Evolutionary conservation across 2,797 vertebrate genomes (phyloP).

Genomic region (Hemitrygon akajei): DNA sequence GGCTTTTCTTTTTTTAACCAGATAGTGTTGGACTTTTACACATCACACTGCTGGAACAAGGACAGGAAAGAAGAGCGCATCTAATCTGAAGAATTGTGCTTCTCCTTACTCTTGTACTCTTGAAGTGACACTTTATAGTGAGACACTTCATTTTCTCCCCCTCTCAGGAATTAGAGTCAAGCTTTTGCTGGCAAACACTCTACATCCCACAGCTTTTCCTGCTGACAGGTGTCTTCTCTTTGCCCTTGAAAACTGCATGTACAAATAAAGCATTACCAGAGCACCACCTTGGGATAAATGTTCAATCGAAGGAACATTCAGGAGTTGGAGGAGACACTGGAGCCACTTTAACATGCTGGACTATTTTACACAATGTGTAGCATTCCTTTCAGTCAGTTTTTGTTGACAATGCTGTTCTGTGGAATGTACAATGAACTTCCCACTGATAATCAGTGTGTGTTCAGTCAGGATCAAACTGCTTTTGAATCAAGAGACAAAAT

Average conservation of each 20-base stretch:
- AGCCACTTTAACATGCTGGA: background rate
- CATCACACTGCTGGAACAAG: background rate
- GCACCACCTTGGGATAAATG: background rate
- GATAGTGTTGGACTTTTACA: background rate
- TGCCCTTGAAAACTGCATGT: background rate
- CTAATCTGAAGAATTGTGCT: background rate
- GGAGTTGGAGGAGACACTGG: background rate
- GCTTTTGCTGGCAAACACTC: background rate
- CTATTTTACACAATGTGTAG: background rate
- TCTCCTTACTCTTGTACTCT: constrained; percentile 1
- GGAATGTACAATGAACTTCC: no score
- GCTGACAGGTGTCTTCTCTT: constrained; percentile 1
- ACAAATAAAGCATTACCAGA: background rate
- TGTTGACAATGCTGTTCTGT: no score
- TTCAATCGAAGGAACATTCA: background rate
- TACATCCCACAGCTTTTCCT: background rate
- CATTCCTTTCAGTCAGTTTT: background rate
- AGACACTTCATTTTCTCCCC: background rate
- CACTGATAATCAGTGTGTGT: no score
- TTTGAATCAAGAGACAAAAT: no score
- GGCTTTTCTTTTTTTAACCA: background rate
- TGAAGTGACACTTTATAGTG: constrained; percentile 10
- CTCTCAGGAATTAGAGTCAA: background rate
- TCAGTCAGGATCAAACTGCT: no score
- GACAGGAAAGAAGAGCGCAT: no score